phyloP scores from a whole-genome alignment of 2,113 vertebrate genomes.

The Ailurus styani region DNA sequence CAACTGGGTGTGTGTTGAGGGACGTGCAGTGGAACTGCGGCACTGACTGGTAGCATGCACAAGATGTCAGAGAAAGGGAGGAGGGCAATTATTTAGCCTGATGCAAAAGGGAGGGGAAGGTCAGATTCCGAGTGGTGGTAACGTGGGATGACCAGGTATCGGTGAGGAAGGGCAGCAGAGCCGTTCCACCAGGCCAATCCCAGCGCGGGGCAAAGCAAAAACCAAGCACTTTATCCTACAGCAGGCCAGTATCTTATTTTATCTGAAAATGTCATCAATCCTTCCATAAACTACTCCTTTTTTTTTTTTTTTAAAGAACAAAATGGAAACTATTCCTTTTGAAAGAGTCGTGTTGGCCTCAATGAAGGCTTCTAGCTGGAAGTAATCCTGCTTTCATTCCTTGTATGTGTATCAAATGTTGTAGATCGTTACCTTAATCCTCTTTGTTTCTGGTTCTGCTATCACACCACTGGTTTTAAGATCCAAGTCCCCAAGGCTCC shows the following conservation, averaged over 20 bases:
- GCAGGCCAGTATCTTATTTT: not conserved
- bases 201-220: not conserved
- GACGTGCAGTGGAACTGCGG: not conserved
- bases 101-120: not conserved
- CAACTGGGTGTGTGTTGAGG: not conserved
- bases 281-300: not conserved
- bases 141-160: not conserved
- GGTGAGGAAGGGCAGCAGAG: not conserved
- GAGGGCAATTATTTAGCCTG: not conserved
- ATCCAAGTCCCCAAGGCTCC: constrained; percentile 97
- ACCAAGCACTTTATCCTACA: not conserved
- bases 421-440: constrained; percentile 82
- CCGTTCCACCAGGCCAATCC: not conserved
- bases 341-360: not conserved
- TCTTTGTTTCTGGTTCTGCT: constrained; percentile 95
- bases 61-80: not conserved
- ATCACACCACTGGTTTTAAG: constrained; percentile 93
- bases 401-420: not conserved
- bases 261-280: not conserved
- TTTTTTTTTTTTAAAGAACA: too few relatives aligned
- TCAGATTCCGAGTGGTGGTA: not conserved
- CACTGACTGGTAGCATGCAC: not conserved
- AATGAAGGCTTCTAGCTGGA: not conserved
- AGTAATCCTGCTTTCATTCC: not conserved
- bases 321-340: not conserved